A percentile compares a stretch with the other conserved stretches of the same genome.
Conservation (phyloP, 92 coral and sea anemone species). For the Porites evermanni region DNA sequence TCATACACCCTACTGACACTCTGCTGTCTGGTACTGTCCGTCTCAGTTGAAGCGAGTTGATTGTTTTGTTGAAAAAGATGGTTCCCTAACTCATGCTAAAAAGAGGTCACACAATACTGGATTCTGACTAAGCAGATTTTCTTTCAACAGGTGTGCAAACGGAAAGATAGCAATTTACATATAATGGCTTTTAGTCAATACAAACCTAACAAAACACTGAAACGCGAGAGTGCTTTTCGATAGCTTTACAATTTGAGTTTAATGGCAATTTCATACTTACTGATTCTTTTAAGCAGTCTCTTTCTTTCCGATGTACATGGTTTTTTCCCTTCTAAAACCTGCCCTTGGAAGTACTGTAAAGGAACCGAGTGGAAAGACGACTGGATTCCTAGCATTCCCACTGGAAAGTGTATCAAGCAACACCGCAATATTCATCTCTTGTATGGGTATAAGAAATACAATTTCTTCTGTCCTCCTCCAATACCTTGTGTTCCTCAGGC, state of each 20-base stretch:
- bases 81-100: too few relatives aligned
- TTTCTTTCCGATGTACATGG: neutral
- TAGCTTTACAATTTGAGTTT: neutral
- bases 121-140: too few relatives aligned
- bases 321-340: slow-evolving; percentile 45
- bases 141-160: too few relatives aligned
- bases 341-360: slow-evolving; percentile 81
- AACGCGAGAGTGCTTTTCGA: neutral
- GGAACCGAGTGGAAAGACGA: slow-evolving; percentile 76
- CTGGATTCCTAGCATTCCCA: slow-evolving; percentile 58
- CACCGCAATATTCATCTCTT: slow-evolving; percentile 57
- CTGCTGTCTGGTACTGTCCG: too few relatives aligned
- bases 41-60: too few relatives aligned
- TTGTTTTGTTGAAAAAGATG: too few relatives aligned
- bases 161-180: too few relatives aligned
- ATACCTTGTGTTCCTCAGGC: slow-evolving; percentile 35
- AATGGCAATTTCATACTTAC: neutral
- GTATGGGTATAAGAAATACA: slow-evolving; percentile 51
- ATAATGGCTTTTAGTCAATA: too few relatives aligned
- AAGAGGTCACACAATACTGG: too few relatives aligned
- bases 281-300: neutral
- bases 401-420: slow-evolving; percentile 73
- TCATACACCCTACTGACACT: too few relatives aligned
- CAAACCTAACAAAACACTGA: neutral
- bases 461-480: slow-evolving; percentile 70